These are phyloP conservation scores for Glyphotaelius pellucidus DNA, from an alignment of 2,888 invertebrate species.

Conservation along the genomic window DNA sequence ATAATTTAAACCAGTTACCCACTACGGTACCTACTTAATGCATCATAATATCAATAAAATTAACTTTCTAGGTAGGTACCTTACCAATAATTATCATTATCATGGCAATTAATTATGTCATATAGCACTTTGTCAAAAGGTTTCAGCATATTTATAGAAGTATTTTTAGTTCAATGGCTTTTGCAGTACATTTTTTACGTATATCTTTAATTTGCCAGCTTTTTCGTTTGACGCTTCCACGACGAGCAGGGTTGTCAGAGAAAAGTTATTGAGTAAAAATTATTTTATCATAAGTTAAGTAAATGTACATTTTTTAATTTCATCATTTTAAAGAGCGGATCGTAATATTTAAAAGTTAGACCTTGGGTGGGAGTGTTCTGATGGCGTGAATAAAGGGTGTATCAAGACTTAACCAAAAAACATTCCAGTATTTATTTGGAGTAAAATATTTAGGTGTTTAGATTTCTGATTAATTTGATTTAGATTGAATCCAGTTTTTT, in stretches of 20 bases:
- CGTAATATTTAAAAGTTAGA: neutral
- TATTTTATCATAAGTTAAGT: neutral
- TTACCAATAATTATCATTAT: neutral
- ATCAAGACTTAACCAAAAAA: neutral
- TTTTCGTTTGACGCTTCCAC: neutral
- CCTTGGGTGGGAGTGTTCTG: neutral
- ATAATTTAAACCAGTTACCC: neutral
- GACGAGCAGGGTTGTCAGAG: neutral
- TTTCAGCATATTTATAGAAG: neutral
- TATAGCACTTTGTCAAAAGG: neutral
- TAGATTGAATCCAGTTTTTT: too few relatives aligned
- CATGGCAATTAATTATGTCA: slow-evolving; percentile 6
- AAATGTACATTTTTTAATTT: neutral
- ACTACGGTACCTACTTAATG: neutral
- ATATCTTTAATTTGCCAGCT: neutral
- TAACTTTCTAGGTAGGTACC: too few relatives aligned
- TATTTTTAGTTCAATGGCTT: too few relatives aligned
- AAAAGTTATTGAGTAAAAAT: neutral
- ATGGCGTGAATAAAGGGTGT: neutral
- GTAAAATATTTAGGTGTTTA: too few relatives aligned
- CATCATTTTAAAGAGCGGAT: neutral
- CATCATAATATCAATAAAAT: neutral
- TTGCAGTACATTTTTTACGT: neutral
- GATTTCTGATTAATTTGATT: too few relatives aligned
- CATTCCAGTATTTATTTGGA: too few relatives aligned